Evolutionary conservation across 2,888 invertebrate species (phyloP).

Genomic region (Apotomis turbidana): DNA sequence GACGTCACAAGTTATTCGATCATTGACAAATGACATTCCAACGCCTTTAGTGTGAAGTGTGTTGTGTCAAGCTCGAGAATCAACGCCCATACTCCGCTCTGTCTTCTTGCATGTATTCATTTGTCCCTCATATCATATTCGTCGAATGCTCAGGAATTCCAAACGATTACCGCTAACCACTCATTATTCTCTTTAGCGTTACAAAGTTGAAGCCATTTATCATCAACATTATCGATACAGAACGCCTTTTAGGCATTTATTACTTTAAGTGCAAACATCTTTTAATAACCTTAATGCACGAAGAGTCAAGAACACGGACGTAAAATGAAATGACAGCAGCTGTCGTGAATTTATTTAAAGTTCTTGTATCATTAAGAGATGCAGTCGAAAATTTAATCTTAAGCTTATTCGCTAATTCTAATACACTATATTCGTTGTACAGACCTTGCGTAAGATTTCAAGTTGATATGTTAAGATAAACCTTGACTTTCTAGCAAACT

Average conservation of each 20-base stretch:
- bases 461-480: constrained; percentile 33
- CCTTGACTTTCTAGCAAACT: constrained; percentile 39
- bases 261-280: constrained; percentile 38
- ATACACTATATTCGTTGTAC: neutral
- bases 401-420: neutral
- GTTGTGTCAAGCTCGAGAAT: constrained; percentile 73
- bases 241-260: constrained; percentile 38
- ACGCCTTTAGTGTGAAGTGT: constrained; percentile 71
- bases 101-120: constrained; percentile 56
- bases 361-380: constrained; percentile 18
- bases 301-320: constrained; percentile 28
- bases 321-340: constrained; percentile 35
- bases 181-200: constrained; percentile 33
- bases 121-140: constrained; percentile 40
- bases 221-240: constrained; percentile 32
- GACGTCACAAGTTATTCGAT: constrained; percentile 79
- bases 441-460: constrained; percentile 18
- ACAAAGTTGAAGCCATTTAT: constrained; percentile 28
- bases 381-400: neutral
- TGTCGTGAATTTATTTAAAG: constrained; percentile 25
- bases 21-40: constrained; percentile 83
- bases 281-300: constrained; percentile 33
- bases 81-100: constrained; percentile 69
- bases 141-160: constrained; percentile 37
- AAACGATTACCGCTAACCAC: constrained; percentile 31